Base-by-base conservation (phyloP, 2,797 vertebrate genomes). In the Podarcis lilfordi region DNA sequence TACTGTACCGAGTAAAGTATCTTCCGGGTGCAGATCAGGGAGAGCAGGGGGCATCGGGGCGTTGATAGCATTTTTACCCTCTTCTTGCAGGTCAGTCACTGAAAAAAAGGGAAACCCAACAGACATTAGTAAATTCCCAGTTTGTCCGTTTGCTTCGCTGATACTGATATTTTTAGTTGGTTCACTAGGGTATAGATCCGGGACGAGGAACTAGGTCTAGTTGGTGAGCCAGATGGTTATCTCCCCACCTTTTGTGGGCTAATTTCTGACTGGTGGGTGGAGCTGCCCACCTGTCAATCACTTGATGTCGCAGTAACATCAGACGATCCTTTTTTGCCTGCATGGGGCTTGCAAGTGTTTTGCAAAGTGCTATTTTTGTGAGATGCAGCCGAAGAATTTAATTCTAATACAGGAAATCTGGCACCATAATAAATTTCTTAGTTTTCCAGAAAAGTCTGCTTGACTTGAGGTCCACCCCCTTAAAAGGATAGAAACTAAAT, bases 51-150 rank as follows among this genome's bases (percentile, higher is more conserved):
- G 97, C 97, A 99, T 96, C 0, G 98, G 98, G 1, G 97, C 96
- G 50, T 98, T 98, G 97, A 99, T 99, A 91, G 98, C 98, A 92
- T 98, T 98, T 95, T 98, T 99, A 40, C 99, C 98, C 91, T 99
- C 99, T 93, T 99, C 98, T 64, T 98, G 98, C 90, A 99, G 97
- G 96, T 99, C 98, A 78, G 96, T 99, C 98, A 98, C 99, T 99
- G 91, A 55, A n/a, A 1, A 74, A 81, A 82, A 66, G 1, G 89
- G 8, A 32, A 25, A 50, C 1, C 43, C 59, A 86, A 27, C 25
- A 10, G 86, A 1, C 45, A 13, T 86, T 23, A 89, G 87, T 50
- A 83, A 92, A 50, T 23, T 37, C 55, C 72, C 77, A 83, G 32
- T 27, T 83, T 80, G 11, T 45, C 71, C 40, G 29, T 77, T 55